Base-by-base conservation (phyloP, 2,888 invertebrate genomes). In the Autographa gamma region DNA sequence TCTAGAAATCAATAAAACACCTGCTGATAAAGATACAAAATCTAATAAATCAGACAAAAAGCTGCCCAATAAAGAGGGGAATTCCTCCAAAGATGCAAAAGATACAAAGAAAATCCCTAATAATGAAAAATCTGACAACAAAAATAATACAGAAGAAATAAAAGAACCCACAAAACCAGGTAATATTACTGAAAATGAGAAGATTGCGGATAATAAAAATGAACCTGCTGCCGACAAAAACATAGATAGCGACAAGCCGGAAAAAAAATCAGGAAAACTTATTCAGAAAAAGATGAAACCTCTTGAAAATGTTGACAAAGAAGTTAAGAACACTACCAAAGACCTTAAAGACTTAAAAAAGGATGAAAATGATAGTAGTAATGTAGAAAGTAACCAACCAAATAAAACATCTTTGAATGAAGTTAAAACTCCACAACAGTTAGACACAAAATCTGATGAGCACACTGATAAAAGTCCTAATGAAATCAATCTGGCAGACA, bases 281-380 rank as follows among this genome's bases (percentile, higher is more conserved):
- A 48, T 48, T 16, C 41, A 63, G 3, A 19, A 32, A 16, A 25
- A 19, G 13, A 63, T 68, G 38, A 38, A 66, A 5, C 59, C 73
- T 16, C 54, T 65, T 8, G 32, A 56, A 1, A 60, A 32, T 19
- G 25, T 58, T 31, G 60, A 77, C 0, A 59, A 69, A 0, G 5
- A 1, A n/a, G 48, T n/a, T n/a, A n/a, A 48, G 7, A n/a, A 16
- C 8, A n/a, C n/a, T n/a, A 1, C 48, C 3, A n/a, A 48, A 43
- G 6, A 16, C 14, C 16, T 0, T n/a, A n/a, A 48, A n/a, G 5
- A 5, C n/a, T 6, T n/a, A n/a, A n/a, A 48, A 48, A 4, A 16
- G 0, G 48, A n/a, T 7, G n/a, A n/a, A 16, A 48, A n/a, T 16
- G 48, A 7, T 48, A 48, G n/a, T 6, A 48, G 38, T 8, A 38